A percentile compares a stretch with the other conserved stretches of the same genome.
Conservation (phyloP, 2,113 vertebrate species). For the Dryoscopus gambensis region DNA sequence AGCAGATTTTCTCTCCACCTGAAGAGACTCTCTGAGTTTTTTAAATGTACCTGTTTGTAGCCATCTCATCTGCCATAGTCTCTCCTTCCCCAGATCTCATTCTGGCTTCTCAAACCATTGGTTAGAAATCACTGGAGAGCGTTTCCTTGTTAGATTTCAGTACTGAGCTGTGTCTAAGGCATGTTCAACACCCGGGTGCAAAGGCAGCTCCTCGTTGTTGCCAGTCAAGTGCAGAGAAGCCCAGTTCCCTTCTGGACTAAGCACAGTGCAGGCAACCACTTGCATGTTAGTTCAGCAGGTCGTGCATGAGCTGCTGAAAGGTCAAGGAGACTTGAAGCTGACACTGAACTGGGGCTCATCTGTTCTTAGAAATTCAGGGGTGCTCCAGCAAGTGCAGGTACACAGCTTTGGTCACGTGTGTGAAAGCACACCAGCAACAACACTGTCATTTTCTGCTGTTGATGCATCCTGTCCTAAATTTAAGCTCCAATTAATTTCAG, state of each 20-base stretch:
- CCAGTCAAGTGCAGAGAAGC: neutral
- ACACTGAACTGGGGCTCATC: neutral
- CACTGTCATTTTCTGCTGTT: neutral
- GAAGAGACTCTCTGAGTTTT: neutral
- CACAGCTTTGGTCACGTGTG: neutral
- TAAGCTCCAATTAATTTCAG: neutral
- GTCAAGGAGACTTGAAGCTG: neutral
- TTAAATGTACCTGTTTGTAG: neutral
- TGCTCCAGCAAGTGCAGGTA: neutral
- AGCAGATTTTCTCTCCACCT: neutral
- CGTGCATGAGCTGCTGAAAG: neutral
- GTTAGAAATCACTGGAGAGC: neutral
- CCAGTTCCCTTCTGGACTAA: neutral
- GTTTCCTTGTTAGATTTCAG: neutral
- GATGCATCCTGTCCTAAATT: neutral
- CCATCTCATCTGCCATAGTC: neutral
- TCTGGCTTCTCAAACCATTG: neutral
- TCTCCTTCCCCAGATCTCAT: neutral
- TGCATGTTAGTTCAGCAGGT: neutral
- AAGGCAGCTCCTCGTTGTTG: neutral
- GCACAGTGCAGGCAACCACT: neutral
- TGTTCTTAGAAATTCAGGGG: neutral
- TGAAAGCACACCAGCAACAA: neutral
- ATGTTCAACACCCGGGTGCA: neutral
- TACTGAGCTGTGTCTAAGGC: neutral